These are phyloP conservation scores for Pagetopsis macropterus DNA, from an alignment of 2,797 vertebrate species.

Conservation along the genomic window DNA sequence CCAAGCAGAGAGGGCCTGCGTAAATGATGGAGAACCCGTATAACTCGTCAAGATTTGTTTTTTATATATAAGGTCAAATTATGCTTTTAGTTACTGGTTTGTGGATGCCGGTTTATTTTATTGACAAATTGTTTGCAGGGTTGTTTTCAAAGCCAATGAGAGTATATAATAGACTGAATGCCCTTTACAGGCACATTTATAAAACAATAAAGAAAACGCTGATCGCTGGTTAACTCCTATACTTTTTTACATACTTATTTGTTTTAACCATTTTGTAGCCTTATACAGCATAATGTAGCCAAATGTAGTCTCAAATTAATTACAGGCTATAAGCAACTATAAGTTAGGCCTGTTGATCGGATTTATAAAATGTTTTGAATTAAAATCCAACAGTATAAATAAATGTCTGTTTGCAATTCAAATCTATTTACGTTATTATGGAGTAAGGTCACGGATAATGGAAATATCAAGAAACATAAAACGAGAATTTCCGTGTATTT, in stretches of 20 bases:
- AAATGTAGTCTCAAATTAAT: background rate
- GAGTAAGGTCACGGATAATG: background rate
- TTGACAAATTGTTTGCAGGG: background rate
- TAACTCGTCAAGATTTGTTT: background rate
- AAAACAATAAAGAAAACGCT: background rate
- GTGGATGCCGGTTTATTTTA: background rate
- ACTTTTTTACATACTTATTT: too few relatives aligned
- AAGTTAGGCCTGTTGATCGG: background rate
- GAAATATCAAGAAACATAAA: background rate
- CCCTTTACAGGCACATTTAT: background rate
- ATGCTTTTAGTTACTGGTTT: background rate
- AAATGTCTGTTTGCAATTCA: background rate
- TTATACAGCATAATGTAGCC: background rate
- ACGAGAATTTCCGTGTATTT: background rate
- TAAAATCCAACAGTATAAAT: background rate
- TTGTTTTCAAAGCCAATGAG: background rate
- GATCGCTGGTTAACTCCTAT: background rate
- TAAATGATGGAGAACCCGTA: too few relatives aligned
- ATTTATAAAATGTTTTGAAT: background rate
- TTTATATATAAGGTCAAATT: background rate
- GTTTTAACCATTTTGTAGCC: background rate
- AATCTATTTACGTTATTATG: background rate
- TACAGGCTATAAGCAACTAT: background rate
- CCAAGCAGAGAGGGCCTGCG: background rate
- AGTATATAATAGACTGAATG: background rate